phyloP scores from a whole-genome alignment of 2,888 invertebrate species.

The Xylota segnis region DNA sequence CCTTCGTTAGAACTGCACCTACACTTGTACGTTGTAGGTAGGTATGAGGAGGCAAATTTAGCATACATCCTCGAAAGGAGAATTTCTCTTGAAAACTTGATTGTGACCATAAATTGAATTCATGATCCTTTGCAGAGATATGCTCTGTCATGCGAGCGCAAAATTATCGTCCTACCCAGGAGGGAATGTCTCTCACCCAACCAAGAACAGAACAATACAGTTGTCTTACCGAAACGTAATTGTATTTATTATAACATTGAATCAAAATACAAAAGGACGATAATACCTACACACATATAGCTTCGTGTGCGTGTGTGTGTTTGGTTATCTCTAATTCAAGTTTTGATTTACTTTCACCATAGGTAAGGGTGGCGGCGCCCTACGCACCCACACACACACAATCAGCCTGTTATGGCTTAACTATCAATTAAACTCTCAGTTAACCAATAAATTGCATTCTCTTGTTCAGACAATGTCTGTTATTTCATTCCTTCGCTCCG shows the following conservation, averaged over 20 bases:
- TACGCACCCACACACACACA: not conserved
- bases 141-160: conserved; percentile 43
- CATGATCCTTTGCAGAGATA: conserved; percentile 60
- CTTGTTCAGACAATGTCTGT: conserved; percentile 71
- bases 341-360: conserved; percentile 66
- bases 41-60: conserved; percentile 16
- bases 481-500: conserved; percentile 41
- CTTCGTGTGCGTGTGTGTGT: too few species aligned
- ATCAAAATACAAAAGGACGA: conserved; percentile 67
- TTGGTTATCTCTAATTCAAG: conserved; percentile 51
- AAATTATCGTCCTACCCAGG: conserved; percentile 57
- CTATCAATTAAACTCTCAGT: conserved; percentile 72
- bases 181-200: conserved; percentile 15
- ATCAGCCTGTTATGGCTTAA: conserved; percentile 39
- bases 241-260: conserved; percentile 73
- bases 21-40: not conserved
- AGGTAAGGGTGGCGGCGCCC: too few species aligned
- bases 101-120: conserved; percentile 71
- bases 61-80: conserved; percentile 17
- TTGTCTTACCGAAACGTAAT: conserved; percentile 69
- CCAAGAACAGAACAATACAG: conserved; percentile 32
- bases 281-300: too few species aligned
- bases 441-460: conserved; percentile 73
- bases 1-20: conserved; percentile 45
- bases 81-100: conserved; percentile 52